These are phyloP conservation scores for Notodonta dromedarius DNA, from an alignment of 2,888 invertebrate species.

Conservation along the genomic window DNA sequence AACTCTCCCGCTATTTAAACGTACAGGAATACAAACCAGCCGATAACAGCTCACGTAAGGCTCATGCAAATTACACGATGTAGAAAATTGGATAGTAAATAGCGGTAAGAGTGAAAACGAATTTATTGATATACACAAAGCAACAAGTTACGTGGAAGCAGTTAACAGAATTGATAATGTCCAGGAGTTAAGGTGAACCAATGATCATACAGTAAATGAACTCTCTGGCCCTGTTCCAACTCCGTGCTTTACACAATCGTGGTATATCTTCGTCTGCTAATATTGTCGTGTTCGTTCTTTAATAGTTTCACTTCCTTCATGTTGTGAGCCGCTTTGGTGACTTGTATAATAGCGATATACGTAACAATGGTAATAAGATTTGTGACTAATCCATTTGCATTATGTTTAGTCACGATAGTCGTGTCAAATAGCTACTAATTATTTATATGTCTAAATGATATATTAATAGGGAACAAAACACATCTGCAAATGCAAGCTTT, in stretches of 20 bases:
- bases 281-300: slow-evolving; percentile 25
- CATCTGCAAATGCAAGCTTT: neutral
- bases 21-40: slow-evolving; percentile 23
- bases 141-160: slow-evolving; percentile 15
- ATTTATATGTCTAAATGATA: slow-evolving; percentile 36
- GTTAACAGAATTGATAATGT: slow-evolving; percentile 17
- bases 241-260: slow-evolving; percentile 23
- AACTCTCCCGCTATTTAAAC: slow-evolving; percentile 26
- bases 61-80: slow-evolving; percentile 30
- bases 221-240: slow-evolving; percentile 44
- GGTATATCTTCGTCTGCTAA: slow-evolving; percentile 28
- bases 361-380: slow-evolving; percentile 54
- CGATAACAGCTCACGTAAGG: slow-evolving; percentile 25
- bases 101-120: slow-evolving; percentile 27
- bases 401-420: slow-evolving; percentile 55
- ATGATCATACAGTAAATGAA: slow-evolving; percentile 39
- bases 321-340: slow-evolving; percentile 22
- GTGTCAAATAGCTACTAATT: slow-evolving; percentile 47
- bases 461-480: slow-evolving; percentile 17
- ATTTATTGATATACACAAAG: slow-evolving; percentile 20
- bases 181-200: slow-evolving; percentile 12
- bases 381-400: slow-evolving; percentile 55
- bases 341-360: slow-evolving; percentile 45
- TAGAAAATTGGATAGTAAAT: slow-evolving; percentile 25
- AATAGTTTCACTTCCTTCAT: slow-evolving; percentile 36